Evolutionary conservation across 2,797 vertebrate species (phyloP).

Genomic region (Bothrops alternatus): DNA sequence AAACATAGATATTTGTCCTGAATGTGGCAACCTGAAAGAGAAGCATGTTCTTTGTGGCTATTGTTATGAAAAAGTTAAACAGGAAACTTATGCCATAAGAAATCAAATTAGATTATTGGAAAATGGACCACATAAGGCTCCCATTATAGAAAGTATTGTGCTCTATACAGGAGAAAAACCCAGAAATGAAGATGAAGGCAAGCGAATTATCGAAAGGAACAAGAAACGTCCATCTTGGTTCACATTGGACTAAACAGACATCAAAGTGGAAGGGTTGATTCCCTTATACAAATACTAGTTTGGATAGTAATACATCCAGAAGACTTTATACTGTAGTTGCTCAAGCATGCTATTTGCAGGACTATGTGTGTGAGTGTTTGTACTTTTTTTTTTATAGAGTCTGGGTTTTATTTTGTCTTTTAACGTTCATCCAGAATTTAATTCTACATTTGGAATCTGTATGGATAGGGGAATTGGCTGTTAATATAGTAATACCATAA

Average conservation of each 20-base stretch:
- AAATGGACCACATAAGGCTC: slow-evolving; percentile 81
- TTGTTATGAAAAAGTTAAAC: slow-evolving; percentile 85
- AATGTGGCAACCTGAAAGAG: slow-evolving; percentile 92
- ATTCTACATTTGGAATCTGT: not conserved
- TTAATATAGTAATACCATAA: not conserved
- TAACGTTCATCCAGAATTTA: not conserved
- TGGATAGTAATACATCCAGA: not conserved
- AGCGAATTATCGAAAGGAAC: slow-evolving; percentile 84
- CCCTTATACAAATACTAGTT: not conserved
- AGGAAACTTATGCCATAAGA: slow-evolving; percentile 81
- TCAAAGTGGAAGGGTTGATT: not conserved
- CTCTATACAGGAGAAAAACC: slow-evolving; percentile 85
- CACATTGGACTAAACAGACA: slow-evolving; percentile 62
- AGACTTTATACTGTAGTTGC: not conserved
- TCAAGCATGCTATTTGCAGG: not conserved
- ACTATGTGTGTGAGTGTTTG: not conserved
- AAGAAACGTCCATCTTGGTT: slow-evolving; percentile 93
- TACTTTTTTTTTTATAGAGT: not conserved
- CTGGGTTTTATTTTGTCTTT: not conserved
- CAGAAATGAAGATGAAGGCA: slow-evolving; percentile 76
- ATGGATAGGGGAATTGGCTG: not conserved
- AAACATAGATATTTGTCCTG: slow-evolving; percentile 86
- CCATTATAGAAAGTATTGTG: slow-evolving; percentile 80
- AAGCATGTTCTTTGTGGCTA: slow-evolving; percentile 89
- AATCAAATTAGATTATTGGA: slow-evolving; percentile 80